Evolutionary conservation across 23 tunicate genomes (phyloP).

Genomic region (Styela clava): DNA sequence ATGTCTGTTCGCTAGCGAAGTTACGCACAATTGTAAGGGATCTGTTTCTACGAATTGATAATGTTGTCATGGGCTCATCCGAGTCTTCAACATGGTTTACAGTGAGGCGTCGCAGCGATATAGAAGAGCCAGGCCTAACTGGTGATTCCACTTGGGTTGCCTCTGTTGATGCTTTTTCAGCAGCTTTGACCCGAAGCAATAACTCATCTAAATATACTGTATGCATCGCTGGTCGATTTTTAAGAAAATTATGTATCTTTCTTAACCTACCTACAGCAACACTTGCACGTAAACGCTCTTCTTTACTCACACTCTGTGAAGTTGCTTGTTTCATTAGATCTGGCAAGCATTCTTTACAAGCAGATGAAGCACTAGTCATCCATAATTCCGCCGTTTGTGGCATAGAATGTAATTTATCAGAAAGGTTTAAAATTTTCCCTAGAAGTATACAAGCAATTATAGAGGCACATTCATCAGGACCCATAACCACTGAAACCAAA

Average conservation of each 20-base stretch:
- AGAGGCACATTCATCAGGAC: background rate
- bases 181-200: constrained; percentile 1
- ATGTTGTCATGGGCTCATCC: constrained; percentile 2
- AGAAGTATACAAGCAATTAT: constrained; percentile 18
- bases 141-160: no score
- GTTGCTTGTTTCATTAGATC: constrained; percentile 19
- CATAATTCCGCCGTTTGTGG: background rate
- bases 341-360: constrained; percentile 21
- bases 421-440: constrained; percentile 1
- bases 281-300: constrained; percentile 25
- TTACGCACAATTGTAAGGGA: constrained; percentile 68
- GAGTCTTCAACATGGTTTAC: background rate
- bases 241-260: constrained; percentile 48
- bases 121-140: background rate
- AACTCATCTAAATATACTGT: constrained; percentile 65
- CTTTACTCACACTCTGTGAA: background rate
- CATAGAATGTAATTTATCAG: constrained; percentile 1
- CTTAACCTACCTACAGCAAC: constrained; percentile 47
- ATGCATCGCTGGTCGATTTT: constrained; percentile 40
- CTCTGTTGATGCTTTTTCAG: background rate
- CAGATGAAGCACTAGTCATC: background rate
- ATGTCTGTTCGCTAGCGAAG: constrained; percentile 48
- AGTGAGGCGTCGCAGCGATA: background rate
- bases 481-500: constrained; percentile 12
- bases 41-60: constrained; percentile 53